Percentiles rank a stretch among this genome's conserved stretches.
phyloP scores from a whole-genome alignment of 1,140 invertebrate genomes.

The Dendroctonus valens region DNA sequence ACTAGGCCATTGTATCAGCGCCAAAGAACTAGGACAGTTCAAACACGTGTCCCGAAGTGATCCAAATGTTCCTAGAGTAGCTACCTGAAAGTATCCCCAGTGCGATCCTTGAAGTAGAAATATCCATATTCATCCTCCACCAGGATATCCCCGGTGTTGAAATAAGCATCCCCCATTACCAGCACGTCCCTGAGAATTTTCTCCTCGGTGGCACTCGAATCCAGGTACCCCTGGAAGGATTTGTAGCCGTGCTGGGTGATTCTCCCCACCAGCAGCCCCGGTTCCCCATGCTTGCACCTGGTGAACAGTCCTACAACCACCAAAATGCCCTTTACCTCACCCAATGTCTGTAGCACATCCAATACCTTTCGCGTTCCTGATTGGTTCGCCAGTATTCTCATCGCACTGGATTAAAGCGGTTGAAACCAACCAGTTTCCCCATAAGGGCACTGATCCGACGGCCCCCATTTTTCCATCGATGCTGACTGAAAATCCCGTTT shows the following conservation, averaged over 20 bases:
- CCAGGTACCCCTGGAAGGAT: slow-evolving; percentile 80
- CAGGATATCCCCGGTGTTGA: slow-evolving; percentile 91
- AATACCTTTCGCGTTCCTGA: too few species aligned
- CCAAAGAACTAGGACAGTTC: too few species aligned
- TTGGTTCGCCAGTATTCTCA: too few species aligned
- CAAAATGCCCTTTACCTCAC: too few species aligned
- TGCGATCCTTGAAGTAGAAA: slow-evolving; percentile 93
- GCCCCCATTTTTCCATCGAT: slow-evolving; percentile 83
- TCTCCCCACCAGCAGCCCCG: slow-evolving; percentile 70
- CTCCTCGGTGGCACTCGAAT: slow-evolving; percentile 82
- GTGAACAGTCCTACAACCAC: slow-evolving; percentile 71
- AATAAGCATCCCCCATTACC: slow-evolving; percentile 78
- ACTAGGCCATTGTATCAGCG: too few species aligned
- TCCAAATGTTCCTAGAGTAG: too few species aligned
- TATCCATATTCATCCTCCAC: slow-evolving; percentile 89
- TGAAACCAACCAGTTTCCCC: slow-evolving; percentile 39
- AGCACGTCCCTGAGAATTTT: slow-evolving; percentile 89
- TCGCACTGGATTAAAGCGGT: too few species aligned
- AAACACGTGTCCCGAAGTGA: too few species aligned
- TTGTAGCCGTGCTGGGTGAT: slow-evolving; percentile 72
- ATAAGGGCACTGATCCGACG: slow-evolving; percentile 85
- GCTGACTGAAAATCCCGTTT: slow-evolving; percentile 72
- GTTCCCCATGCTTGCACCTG: slow-evolving; percentile 70
- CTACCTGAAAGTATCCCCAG: slow-evolving; percentile 90
- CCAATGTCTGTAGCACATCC: too few species aligned